Conservation (phyloP, 2,888 invertebrate species). For the Ecdyonurus torrentis region DNA sequence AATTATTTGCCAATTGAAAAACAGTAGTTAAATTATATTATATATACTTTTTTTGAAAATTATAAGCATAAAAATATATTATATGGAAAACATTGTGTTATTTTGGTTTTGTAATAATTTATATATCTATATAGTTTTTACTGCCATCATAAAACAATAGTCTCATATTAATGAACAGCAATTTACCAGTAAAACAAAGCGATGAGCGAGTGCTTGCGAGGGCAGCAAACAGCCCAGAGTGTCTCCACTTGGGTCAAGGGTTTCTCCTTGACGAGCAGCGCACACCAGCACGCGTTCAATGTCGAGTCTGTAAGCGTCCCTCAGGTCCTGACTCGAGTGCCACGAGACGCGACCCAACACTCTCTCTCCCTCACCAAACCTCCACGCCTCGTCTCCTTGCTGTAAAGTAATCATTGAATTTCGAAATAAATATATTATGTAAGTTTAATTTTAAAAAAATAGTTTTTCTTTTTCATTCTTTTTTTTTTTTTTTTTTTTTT, state of each 20-base stretch:
- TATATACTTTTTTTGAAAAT: not conserved
- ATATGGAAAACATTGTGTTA: not conserved
- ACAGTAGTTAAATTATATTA: too few relatives aligned
- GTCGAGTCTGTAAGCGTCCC: constrained; percentile 22
- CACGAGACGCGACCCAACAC: constrained; percentile 27
- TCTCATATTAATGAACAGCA: not conserved
- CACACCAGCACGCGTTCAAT: constrained; percentile 26
- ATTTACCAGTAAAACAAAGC: constrained; percentile 25
- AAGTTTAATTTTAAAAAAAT: too few relatives aligned
- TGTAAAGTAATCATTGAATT: too few relatives aligned
- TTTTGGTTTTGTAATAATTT: not conserved
- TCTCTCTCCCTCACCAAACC: constrained; percentile 18
- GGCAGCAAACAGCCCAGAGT: constrained; percentile 26
- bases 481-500: not conserved
- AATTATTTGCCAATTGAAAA: too few relatives aligned
- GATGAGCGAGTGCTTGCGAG: constrained; percentile 21
- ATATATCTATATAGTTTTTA: not conserved
- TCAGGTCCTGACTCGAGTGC: constrained; percentile 25
- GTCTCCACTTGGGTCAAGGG: constrained; percentile 26
- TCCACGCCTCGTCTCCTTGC: constrained; percentile 21
- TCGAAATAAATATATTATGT: too few relatives aligned
- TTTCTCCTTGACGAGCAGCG: constrained; percentile 24
- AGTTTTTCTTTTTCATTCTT: not conserved
- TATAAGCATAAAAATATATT: not conserved
- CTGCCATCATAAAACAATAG: not conserved